Evolutionary conservation across 2,888 invertebrate species (phyloP), one percentile per base, ranked within the genome.

Genomic region (Parasteatoda lunata): DNA sequence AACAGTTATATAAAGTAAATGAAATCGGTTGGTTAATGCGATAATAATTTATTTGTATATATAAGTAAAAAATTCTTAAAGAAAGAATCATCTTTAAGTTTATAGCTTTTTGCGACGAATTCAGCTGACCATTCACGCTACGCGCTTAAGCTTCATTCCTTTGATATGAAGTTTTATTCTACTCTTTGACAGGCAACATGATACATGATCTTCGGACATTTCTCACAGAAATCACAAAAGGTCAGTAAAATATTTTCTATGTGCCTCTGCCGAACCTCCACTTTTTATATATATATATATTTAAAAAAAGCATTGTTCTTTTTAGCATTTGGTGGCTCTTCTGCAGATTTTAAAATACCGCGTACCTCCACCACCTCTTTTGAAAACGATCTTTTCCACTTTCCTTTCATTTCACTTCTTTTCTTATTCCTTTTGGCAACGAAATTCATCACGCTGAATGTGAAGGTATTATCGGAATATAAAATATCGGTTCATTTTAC

Each of bases 401-500:
- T 45, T 13, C 52, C 11, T 54, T 72, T 52, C 11, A 52, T 72
- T 59, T n/a, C 52, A 13, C 49, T 15, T 30, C 15, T 54, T 59
- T 75, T 69, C 69, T 73, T 76, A 6, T 47, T 15, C 48, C 64
- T 30, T 65, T 47, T 71, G 48, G 48, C 30, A 8, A 47, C 69
- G 84, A 68, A 78, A 84, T 84, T 78, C 78, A 84, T 85, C 85
- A 80, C 77, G 71, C 72, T 69, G 76, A 84, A 84, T 78, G 84
- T 66, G 69, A 69, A 54, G 69, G 85, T 70, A 80, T 85, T 85
- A 85, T 85, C 85, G 70, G 85, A 85, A 85, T 85, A 80, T 85
- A 85, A 85, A 85, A 85, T 85, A 85, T 85, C 85, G 80, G 85
- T 85, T 85, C 85, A 79, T 85, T 85, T 80, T 84, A 51, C 52